phyloP scores from a whole-genome alignment of 1,140 invertebrate genomes.

The Drosophila arawakana region DNA sequence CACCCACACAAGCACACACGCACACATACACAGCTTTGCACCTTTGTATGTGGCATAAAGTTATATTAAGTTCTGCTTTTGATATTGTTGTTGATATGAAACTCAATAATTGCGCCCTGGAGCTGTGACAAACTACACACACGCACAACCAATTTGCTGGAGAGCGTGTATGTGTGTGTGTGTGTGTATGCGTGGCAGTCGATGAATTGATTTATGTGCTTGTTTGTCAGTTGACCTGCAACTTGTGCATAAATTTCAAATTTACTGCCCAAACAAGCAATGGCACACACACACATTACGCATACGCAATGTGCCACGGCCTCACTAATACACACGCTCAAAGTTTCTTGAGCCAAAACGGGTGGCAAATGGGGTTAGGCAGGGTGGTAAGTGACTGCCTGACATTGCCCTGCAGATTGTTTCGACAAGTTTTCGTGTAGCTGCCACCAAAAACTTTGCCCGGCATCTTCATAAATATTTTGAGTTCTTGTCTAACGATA shows the following conservation, averaged over 20 bases:
- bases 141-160: not conserved
- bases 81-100: slow-evolving; percentile 51
- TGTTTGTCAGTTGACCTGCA: slow-evolving; percentile 78
- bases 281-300: slow-evolving; percentile 26
- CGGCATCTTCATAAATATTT: slow-evolving; percentile 76
- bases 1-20: not conserved
- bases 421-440: slow-evolving; percentile 72
- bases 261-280: slow-evolving; percentile 31
- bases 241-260: slow-evolving; percentile 78
- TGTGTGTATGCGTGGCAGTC: slow-evolving; percentile 31
- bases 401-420: slow-evolving; percentile 61
- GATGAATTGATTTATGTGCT: slow-evolving; percentile 80
- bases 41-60: slow-evolving; percentile 1
- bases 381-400: slow-evolving; percentile 19
- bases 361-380: not conserved
- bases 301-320: slow-evolving; percentile 36
- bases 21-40: not conserved
- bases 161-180: not conserved
- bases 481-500: slow-evolving; percentile 67
- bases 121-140: slow-evolving; percentile 44
- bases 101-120: slow-evolving; percentile 71
- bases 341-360: slow-evolving; percentile 37
- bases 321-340: slow-evolving; percentile 38
- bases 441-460: slow-evolving; percentile 62
- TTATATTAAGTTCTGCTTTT: slow-evolving; percentile 52